These are phyloP conservation scores for Lampris incognitus DNA, from an alignment of 2,113 vertebrate species.

Conservation along the genomic window DNA sequence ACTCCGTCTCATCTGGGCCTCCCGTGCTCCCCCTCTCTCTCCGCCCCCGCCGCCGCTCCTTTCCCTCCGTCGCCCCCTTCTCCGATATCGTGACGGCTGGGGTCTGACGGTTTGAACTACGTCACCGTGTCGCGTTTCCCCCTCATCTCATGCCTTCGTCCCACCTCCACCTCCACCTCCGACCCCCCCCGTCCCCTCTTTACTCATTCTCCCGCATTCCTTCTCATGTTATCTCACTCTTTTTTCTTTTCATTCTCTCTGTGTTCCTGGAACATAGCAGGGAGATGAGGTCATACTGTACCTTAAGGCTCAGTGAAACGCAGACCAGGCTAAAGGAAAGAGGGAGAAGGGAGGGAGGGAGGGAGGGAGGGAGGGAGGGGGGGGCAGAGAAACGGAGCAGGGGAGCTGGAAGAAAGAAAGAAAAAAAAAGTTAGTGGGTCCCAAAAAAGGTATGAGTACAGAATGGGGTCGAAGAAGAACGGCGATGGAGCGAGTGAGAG, in stretches of 20 bases:
- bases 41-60: not conserved
- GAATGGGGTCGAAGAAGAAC: not conserved
- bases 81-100: conserved; percentile 5
- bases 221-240: conserved; percentile 43
- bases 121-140: not conserved
- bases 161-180: conserved; percentile 6
- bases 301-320: conserved; percentile 65
- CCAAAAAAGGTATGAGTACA: too few relatives aligned
- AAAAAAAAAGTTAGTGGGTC: conserved; percentile 39
- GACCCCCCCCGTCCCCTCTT: not conserved
- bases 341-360: conserved; percentile 12
- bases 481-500: conserved; percentile 1
- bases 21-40: not conserved
- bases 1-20: not conserved
- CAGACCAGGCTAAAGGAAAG: conserved; percentile 63
- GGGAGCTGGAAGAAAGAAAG: conserved; percentile 43
- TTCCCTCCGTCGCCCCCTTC: not conserved
- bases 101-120: conserved; percentile 12
- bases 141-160: not conserved
- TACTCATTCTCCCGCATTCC: conserved; percentile 23
- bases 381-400: conserved; percentile 23
- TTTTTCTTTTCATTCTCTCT: conserved; percentile 19
- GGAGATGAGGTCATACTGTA: conserved; percentile 73
- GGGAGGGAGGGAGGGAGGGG: conserved; percentile 39
- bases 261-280: conserved; percentile 70